Evolutionary conservation across 2,888 invertebrate species (phyloP), one percentile per base, ranked within the genome.

Genomic region (Tachina lurida): DNA sequence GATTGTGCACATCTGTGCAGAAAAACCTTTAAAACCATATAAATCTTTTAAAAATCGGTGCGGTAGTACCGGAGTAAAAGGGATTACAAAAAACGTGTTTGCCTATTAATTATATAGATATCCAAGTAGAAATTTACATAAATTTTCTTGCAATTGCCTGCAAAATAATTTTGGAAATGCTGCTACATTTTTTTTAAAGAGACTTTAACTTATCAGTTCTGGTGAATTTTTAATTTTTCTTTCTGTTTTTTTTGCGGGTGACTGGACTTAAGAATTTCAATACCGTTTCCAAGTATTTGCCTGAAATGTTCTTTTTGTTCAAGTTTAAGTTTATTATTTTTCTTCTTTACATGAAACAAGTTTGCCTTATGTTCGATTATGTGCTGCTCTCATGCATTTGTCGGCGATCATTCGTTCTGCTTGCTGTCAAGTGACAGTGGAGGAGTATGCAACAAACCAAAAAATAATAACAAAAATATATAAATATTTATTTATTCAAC

Each of bases 341-440:
- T 60, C 1, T 49, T 49, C 31, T 43, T 19, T 41, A 49, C 39
- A 52, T 74, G 52, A 75, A 75, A 78, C 77, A 77, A 77, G 76
- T 77, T 84, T 76, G 19, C 68, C 65, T 76, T 74, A 52, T 45
- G 49, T 76, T 56, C 77, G 43, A 4, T 54, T 71, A 71, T 60
- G 31, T 31, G 31, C 63, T 84, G 80, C 80, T 86, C 67, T 78
- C 63, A 79, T 85, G 81, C 75, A 62, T n/a, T n/a, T 52, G 45
- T 56, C 70, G 70, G 31, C 31, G 31, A 31, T 31, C 31, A 7
- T 31, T 83, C 47, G 63, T 77, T 73, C 71, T 78, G 84, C 83
- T 84, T 78, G 84, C 83, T 84, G 87, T 86, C 86, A 84, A 84
- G 86, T 86, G 80, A 83, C 82, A 84, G 84, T 84, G 87, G 86